phyloP scores from a whole-genome alignment of 2,888 invertebrate species.

The Ochropacha duplaris region DNA sequence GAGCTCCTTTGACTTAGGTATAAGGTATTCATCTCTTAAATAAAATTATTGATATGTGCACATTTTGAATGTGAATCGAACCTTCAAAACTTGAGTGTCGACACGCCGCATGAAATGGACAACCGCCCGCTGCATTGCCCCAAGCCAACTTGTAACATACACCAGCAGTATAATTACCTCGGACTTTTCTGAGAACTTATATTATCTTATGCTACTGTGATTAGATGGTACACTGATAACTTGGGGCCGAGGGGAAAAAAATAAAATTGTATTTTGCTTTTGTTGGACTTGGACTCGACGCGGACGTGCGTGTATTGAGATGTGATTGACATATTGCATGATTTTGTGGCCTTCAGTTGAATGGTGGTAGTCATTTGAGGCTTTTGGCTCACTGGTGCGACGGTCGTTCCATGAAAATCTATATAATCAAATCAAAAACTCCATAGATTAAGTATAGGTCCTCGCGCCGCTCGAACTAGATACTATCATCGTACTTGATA shows the following conservation, averaged over 20 bases:
- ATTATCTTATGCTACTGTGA: conserved; percentile 69
- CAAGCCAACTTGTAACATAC: conserved; percentile 43
- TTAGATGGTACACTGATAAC: conserved; percentile 70
- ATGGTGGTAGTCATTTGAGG: neutral
- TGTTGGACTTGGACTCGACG: neutral
- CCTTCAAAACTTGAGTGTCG: neutral
- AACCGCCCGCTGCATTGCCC: conserved; percentile 29
- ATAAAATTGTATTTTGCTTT: conserved; percentile 17
- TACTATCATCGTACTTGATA: too few relatives aligned
- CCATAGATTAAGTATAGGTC: too few relatives aligned
- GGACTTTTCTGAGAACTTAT: conserved; percentile 58
- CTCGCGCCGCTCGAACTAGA: too few relatives aligned
- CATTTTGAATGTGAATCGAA: too few relatives aligned
- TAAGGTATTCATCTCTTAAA: too few relatives aligned
- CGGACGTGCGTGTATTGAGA: neutral
- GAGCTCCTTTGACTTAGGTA: too few relatives aligned
- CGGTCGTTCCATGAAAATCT: too few relatives aligned
- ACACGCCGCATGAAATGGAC: conserved; percentile 11
- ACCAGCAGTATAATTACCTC: conserved; percentile 57
- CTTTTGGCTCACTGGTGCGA: too few relatives aligned
- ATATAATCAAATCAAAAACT: too few relatives aligned
- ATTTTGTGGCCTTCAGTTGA: neutral
- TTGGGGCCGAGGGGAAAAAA: conserved; percentile 36
- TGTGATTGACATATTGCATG: neutral
- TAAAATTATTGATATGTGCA: too few relatives aligned